Evolutionary conservation across 2,888 invertebrate genomes (phyloP), one percentile per base, ranked within the genome.

Genomic region (Schizotus pectinicornis): DNA sequence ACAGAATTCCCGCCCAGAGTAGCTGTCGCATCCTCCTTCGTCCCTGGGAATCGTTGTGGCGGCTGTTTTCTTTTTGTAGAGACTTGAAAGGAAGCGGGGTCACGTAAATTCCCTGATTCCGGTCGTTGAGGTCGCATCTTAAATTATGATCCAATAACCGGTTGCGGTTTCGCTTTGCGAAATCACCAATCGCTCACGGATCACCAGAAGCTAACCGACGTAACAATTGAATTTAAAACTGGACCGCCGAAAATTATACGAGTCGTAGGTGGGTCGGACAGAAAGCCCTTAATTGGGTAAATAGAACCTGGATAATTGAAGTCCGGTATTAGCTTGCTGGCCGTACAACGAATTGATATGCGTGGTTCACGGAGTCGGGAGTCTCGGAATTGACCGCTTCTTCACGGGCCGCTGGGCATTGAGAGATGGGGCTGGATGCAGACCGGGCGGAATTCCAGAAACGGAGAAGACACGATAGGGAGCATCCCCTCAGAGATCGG

Each of bases 281-380:
- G 62, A 67, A 67, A 65, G 67, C 64, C 64, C 64, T 65, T 69
- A 67, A 67, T 67, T 67, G 63, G 65, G 61, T 59, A 64, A 70
- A 67, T 62, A 65, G 65, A 57, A 58, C 49, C 62, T 59, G 64
- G 61, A 58, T 65, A 64, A 68, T 67, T 67, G 67, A 59, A 62
- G 48, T 22, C 22, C 34, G 39, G 38, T 36, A 56, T 50, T 50
- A 50, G 43, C 6, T 32, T 5, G 22, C 5, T 22, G 22, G 54
- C 39, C 13, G 13, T n/a, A 39, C 31, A 1, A 11, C 37, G 35
- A 33, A 34, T 34, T 46, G 46, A 32, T 34, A 46, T 46, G 46
- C 13, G 46, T 8, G 34, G 8, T 32, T 33, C 34, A 45, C 45
- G 51, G 43, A 34, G 3, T 31, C 39, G 49, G 42, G 45, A 49